Evolutionary conservation across 92 coral and sea anemone genomes (phyloP).

Genomic region (Epizoanthus ramosus): DNA sequence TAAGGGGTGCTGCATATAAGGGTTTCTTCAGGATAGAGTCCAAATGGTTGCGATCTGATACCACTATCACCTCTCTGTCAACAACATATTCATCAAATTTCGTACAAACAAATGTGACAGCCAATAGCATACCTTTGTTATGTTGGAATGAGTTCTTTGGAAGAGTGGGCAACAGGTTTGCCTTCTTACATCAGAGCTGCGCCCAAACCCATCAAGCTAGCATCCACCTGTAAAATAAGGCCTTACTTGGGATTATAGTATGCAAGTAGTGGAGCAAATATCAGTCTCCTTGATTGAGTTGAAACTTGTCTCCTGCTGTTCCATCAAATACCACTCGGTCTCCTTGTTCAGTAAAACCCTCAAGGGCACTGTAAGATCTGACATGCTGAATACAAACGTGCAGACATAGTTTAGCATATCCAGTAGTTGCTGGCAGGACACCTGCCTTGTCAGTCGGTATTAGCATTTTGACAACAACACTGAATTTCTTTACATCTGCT

Average conservation of each 20-base stretch:
- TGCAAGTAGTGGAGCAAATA: not conserved
- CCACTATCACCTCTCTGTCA: conserved; percentile 6
- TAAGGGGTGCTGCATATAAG: not conserved
- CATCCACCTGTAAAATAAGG: not conserved
- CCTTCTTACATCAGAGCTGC: conserved; percentile 18
- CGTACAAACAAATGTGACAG: not conserved
- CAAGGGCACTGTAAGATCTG: conserved; percentile 15
- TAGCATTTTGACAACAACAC: conserved; percentile 11
- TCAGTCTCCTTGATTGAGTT: not conserved
- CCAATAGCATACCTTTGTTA: not conserved
- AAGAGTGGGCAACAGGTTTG: conserved; percentile 24
- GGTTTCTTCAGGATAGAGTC: not conserved
- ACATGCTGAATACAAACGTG: conserved; percentile 4
- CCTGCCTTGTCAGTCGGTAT: conserved; percentile 10
- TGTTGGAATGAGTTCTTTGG: conserved; percentile 8
- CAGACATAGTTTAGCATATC: conserved; percentile 8
- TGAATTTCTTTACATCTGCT: conserved; percentile 26
- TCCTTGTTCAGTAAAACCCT: not conserved
- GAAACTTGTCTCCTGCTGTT: not conserved
- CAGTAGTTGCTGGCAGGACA: not conserved
- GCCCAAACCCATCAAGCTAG: not conserved
- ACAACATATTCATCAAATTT: conserved; percentile 18
- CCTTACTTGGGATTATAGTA: conserved; percentile 2
- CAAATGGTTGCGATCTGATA: conserved; percentile 14
- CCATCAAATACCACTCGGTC: not conserved